Percentiles rank a stretch among this genome's conserved stretches.
Evolutionary conservation across 2,888 invertebrate species (phyloP).

Genomic region (Strigamia crassipes): DNA sequence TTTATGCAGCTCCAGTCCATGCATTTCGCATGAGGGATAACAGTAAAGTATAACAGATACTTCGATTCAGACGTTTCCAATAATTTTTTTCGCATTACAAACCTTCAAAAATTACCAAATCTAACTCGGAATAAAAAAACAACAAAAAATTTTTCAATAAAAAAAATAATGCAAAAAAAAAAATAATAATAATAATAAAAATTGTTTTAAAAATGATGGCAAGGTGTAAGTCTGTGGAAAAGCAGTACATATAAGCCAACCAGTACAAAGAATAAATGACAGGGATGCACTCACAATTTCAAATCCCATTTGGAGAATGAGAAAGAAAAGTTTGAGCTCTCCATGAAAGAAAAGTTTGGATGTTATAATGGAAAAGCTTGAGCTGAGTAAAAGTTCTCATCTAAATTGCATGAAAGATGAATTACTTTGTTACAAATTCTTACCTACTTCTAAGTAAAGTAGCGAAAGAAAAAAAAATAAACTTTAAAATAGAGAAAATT

Average conservation of each 20-base stretch:
- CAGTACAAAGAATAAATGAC: not conserved
- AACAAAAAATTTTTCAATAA: not conserved
- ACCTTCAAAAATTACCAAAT: not conserved
- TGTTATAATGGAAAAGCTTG: conserved; percentile 30
- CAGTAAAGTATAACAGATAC: conserved; percentile 9
- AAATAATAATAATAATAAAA: not conserved
- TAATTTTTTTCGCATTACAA: not conserved
- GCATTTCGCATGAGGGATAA: conserved; percentile 34
- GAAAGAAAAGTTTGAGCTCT: conserved; percentile 32
- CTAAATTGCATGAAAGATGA: conserved; percentile 14
- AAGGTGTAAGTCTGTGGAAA: not conserved
- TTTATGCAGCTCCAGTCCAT: conserved; percentile 31
- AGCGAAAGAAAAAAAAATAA: not conserved
- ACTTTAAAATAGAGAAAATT: not conserved
- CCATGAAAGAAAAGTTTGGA: conserved; percentile 32
- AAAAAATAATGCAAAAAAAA: not conserved
- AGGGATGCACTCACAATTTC: conserved; percentile 29
- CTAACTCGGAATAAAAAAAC: not conserved
- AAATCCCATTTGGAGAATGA: conserved; percentile 23
- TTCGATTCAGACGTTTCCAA: not conserved
- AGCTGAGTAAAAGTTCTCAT: conserved; percentile 2
- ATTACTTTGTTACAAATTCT: conserved; percentile 8
- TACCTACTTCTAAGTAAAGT: not conserved
- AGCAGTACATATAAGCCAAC: not conserved
- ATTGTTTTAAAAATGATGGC: not conserved